Evolutionary conservation across 2,113 vertebrate species (phyloP).

Genomic region (Illadopsis cleaveri): DNA sequence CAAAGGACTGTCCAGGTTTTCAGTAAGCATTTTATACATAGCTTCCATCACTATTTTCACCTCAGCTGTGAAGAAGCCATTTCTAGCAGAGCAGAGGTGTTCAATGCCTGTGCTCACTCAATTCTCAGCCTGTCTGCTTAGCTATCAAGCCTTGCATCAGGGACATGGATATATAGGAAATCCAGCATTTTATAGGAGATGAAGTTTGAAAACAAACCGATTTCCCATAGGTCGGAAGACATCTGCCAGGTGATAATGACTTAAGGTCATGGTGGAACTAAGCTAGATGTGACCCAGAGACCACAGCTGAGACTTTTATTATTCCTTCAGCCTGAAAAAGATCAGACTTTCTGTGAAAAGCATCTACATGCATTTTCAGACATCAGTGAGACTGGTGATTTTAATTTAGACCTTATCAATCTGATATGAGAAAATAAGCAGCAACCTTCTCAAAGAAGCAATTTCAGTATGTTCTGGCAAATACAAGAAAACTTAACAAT

Average conservation of each 20-base stretch:
- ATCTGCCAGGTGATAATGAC: background rate
- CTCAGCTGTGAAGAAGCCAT: background rate
- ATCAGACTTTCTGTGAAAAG: background rate
- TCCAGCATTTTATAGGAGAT: background rate
- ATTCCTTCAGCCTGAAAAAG: background rate
- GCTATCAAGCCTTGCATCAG: background rate
- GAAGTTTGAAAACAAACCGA: background rate
- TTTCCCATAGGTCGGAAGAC: background rate
- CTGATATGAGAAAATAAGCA: background rate
- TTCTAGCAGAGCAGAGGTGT: background rate
- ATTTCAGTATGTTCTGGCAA: background rate
- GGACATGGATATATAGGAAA: background rate
- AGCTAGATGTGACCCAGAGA: background rate
- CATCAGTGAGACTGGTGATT: background rate
- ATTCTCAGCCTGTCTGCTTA: background rate
- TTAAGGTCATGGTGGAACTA: background rate
- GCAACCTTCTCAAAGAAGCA: background rate
- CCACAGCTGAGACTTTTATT: background rate
- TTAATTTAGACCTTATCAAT: background rate
- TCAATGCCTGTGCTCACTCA: background rate
- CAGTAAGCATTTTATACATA: accelerated
- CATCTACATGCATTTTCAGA: background rate
- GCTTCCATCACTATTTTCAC: background rate
- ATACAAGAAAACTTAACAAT: background rate
- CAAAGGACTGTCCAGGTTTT: background rate